These are phyloP conservation scores for Melanotaenia parkinsoni DNA, from an alignment of 2,797 vertebrate species.

Conservation along the genomic window DNA sequence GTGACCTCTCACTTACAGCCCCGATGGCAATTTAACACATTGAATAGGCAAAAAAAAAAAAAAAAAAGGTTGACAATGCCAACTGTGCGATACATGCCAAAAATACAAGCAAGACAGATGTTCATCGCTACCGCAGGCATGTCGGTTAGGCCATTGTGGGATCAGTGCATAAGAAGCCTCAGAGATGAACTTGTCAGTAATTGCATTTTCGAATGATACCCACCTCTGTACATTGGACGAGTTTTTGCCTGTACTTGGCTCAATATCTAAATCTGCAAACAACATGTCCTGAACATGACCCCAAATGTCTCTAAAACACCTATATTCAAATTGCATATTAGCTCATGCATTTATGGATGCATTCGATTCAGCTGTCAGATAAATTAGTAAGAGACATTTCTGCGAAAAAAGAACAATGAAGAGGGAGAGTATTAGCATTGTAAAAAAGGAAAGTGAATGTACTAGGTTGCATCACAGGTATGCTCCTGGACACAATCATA, in stretches of 20 bases:
- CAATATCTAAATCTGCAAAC: not conserved
- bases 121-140: too few species aligned
- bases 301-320: not conserved
- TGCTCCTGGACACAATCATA: constrained; percentile 7
- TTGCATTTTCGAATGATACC: not conserved
- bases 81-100: too few species aligned
- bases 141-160: too few species aligned
- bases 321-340: not conserved
- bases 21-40: too few species aligned
- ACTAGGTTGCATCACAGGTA: not conserved
- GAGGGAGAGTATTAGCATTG: too few species aligned
- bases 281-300: not conserved
- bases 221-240: not conserved
- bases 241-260: not conserved
- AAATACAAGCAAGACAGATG: too few species aligned
- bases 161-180: too few species aligned
- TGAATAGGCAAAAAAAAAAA: too few species aligned
- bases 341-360: not conserved
- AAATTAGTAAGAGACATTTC: not conserved
- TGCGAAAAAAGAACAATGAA: too few species aligned
- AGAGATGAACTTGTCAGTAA: not conserved
- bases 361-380: not conserved
- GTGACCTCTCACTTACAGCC: too few species aligned
- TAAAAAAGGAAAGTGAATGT: not conserved
- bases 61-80: too few species aligned